Conservation (phyloP, 2,797 vertebrate species). For the Acridotheres tristis region DNA sequence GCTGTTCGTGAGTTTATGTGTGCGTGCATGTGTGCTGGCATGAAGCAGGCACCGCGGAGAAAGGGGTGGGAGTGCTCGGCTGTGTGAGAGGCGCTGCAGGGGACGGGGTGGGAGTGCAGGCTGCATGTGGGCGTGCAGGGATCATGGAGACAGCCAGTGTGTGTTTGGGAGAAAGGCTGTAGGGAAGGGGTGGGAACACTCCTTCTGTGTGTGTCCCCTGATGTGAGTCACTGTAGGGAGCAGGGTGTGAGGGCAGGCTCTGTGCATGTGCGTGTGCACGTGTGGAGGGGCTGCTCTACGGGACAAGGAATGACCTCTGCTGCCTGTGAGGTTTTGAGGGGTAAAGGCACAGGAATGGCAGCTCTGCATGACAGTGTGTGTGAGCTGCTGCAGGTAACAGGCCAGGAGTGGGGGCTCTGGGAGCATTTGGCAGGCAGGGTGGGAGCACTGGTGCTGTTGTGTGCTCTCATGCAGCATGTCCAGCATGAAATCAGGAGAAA, state of each 20-base stretch:
- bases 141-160: fast-evolving
- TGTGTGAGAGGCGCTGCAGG: neutral
- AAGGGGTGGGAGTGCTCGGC: neutral
- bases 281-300: neutral
- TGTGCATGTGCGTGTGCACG: neutral
- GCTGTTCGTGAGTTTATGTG: neutral
- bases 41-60: neutral
- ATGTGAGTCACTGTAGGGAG: neutral
- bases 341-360: neutral
- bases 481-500: neutral
- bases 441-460: neutral
- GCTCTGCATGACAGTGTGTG: neutral
- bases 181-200: neutral
- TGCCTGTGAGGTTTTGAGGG: neutral
- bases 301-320: neutral
- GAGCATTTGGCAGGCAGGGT: neutral
- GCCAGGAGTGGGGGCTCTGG: neutral
- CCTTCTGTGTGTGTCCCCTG: neutral
- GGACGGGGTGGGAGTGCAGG: fast-evolving
- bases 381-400: neutral
- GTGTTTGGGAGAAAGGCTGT: neutral
- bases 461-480: neutral
- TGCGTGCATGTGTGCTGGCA: neutral
- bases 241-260: neutral
- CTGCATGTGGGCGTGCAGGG: neutral